These are phyloP conservation scores for Calyptomena viridis DNA, from an alignment of 2,113 vertebrate genomes.

Conservation along the genomic window DNA sequence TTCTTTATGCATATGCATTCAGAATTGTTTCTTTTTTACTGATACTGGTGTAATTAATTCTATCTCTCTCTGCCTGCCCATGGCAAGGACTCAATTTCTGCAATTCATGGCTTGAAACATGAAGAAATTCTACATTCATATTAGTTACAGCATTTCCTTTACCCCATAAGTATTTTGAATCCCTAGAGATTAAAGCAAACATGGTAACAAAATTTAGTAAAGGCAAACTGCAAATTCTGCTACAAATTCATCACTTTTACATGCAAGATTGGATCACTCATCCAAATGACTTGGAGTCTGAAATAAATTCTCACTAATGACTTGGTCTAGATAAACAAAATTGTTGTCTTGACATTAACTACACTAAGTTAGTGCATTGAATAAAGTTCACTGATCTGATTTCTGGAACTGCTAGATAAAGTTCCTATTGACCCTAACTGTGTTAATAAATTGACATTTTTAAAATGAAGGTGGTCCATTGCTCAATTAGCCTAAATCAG, in stretches of 20 bases:
- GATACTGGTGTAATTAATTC: not conserved
- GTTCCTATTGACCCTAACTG: not conserved
- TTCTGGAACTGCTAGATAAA: not conserved
- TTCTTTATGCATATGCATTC: not conserved
- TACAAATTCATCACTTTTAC: not conserved
- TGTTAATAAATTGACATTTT: not conserved
- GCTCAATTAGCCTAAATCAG: not conserved
- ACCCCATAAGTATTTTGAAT: not conserved
- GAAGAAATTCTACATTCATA: not conserved
- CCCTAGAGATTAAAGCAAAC: not conserved
- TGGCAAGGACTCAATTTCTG: not conserved
- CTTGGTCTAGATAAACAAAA: not conserved
- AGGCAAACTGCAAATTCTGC: not conserved
- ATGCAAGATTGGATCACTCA: not conserved
- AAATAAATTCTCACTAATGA: not conserved
- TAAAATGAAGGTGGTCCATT: not conserved
- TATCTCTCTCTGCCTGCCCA: not conserved
- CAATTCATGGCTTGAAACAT: not conserved
- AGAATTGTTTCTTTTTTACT: not conserved
- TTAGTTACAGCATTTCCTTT: not conserved
- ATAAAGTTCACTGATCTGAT: not conserved
- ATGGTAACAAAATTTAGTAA: not conserved
- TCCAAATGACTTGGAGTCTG: not conserved
- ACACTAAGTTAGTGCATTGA: not conserved
- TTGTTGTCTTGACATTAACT: not conserved